Percentiles rank a stretch among this genome's conserved stretches.
Evolutionary conservation across 2,888 invertebrate genomes (phyloP).

Genomic region (Synanthedon tipuliformis): DNA sequence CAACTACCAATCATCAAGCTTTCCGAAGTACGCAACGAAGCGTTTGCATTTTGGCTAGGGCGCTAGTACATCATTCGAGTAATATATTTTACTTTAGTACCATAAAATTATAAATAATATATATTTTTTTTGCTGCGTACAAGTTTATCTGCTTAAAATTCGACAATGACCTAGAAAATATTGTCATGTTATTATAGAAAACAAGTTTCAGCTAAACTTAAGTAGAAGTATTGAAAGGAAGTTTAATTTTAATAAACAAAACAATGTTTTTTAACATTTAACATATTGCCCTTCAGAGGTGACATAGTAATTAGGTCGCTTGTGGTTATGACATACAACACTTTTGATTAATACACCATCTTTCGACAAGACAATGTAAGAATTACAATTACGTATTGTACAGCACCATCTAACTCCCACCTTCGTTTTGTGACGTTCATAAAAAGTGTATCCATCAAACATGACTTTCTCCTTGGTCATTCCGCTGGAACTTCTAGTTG

Average conservation of each 20-base stretch:
- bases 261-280: background rate
- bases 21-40: no score
- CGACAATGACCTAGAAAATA: background rate
- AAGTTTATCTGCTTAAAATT: background rate
- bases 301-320: background rate
- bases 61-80: no score
- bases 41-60: no score
- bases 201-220: background rate
- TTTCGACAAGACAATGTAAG: background rate
- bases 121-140: no score
- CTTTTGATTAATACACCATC: background rate
- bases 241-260: background rate
- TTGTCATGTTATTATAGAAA: background rate
- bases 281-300: background rate
- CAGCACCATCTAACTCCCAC: background rate
- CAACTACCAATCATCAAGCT: no score
- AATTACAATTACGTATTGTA: background rate
- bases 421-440: background rate
- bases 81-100: no score
- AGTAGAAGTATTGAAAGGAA: background rate
- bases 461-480: constrained; percentile 8
- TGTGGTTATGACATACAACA: background rate
- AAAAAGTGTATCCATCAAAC: constrained; percentile 4
- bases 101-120: no score
- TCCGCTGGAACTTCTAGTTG: background rate